Conservation (phyloP, 2,797 vertebrate species). For the Odontamblyopus lacepedii region DNA sequence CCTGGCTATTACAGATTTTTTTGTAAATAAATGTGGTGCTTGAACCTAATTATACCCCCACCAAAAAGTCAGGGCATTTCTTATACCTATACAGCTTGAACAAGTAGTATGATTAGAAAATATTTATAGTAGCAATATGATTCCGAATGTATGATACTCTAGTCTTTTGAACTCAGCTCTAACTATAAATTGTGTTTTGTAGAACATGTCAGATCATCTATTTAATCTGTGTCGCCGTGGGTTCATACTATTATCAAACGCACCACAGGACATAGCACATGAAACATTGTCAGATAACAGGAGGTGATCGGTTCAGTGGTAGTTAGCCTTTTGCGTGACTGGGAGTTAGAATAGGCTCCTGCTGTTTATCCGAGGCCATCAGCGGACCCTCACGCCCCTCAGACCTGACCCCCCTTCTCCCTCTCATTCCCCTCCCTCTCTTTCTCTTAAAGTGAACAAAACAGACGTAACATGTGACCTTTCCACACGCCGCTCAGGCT, state of each 20-base stretch:
- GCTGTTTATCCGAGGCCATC: constrained; percentile 46
- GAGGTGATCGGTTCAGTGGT: constrained; percentile 33
- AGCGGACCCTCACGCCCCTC: constrained; percentile 32
- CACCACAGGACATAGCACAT: constrained; percentile 23
- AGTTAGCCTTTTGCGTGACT: constrained; percentile 28
- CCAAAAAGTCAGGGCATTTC: too few relatives aligned
- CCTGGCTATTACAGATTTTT: too few relatives aligned
- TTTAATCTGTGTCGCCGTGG: constrained; percentile 42
- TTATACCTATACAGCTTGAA: background rate
- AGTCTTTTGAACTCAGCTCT: background rate
- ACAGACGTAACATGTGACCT: constrained; percentile 47
- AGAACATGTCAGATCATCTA: background rate
- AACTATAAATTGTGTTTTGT: background rate
- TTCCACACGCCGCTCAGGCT: constrained; percentile 43
- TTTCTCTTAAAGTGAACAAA: constrained; percentile 49
- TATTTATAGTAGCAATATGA: background rate
- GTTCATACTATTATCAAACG: constrained; percentile 35
- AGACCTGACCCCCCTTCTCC: constrained; percentile 26
- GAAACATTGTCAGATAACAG: constrained; percentile 28
- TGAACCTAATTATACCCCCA: too few relatives aligned
- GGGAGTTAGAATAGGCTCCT: constrained; percentile 27
- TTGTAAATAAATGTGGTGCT: too few relatives aligned
- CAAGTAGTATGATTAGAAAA: too few relatives aligned
- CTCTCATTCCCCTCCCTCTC: constrained; percentile 6
- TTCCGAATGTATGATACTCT: background rate